Evolutionary conservation across 1,140 invertebrate species (phyloP), one percentile per base, ranked within the genome.

Genomic region (honey bee (Apis mellifera)): DNA sequence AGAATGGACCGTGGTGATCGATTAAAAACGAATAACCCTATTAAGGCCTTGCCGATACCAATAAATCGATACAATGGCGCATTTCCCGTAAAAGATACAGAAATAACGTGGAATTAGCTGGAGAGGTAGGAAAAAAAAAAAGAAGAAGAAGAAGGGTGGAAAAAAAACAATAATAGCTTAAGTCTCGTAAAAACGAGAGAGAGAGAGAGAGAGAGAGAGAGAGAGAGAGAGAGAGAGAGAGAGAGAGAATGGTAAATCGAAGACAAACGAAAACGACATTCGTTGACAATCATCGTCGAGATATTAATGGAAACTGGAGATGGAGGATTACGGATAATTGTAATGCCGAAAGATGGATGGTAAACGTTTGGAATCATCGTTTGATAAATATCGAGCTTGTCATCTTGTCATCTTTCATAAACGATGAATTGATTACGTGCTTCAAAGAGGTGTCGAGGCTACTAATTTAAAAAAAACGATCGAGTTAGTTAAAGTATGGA

Each of bases 11-110:
- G 71, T 71, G 50, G 55, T 52, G 71, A 78, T 71, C 68, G 55
- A 71, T 78, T 78, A 78, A 78, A 78, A 78, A 59, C 77, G 77
- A 71, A 78, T 78, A 78, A 62, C 68, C 66, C n/a, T 62, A 71
- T 78, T 71, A 78, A 42, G 48, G 23, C 57, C 62, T 62, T 71
- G 17, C 55, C 26, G 62, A 21, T 11, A 48, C 68, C 68, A 17
- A 78, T 78, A 78, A 78, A 78, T 78, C 77, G 68, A 78, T 78
- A 32, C 23, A 69, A 60, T 78, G 77, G 48, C 48, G 68, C 23
- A n/a, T 71, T 78, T 71, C 77, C 57, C 62, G 4, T 12, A 60
- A 19, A 60, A 48, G 32, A 26, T 26, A 32, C 55, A 52, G 77
- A 50, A 78, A 70, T 71, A 71, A 71, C 66, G 57, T 2, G 17